Evolutionary conservation across 1,140 invertebrate genomes (phyloP).

Genomic region (Megathymus violae): DNA sequence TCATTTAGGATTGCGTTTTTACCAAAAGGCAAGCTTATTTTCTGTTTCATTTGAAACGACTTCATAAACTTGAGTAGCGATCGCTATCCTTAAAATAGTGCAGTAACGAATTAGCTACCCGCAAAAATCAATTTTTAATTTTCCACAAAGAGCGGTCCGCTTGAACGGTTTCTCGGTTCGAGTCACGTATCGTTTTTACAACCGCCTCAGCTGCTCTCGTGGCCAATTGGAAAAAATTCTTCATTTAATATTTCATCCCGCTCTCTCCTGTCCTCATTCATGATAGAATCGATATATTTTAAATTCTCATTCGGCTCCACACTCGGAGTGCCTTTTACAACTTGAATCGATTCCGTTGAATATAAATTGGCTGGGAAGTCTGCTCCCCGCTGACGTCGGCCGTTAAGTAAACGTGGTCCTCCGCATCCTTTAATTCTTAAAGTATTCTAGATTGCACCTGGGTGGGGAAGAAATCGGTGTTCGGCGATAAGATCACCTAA

Average conservation of each 20-base stretch:
- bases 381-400: conserved; percentile 38
- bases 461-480: background rate
- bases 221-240: conserved; percentile 62
- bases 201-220: conserved; percentile 61
- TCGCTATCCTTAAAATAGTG: conserved; percentile 9
- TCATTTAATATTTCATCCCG: conserved; percentile 71
- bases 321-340: conserved; percentile 61
- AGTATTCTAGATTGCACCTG: background rate
- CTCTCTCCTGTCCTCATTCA: conserved; percentile 48
- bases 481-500: no score
- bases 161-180: conserved; percentile 35
- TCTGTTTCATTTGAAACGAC: background rate
- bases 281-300: conserved; percentile 75
- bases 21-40: conserved; percentile 9
- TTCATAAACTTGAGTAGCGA: conserved; percentile 13
- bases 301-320: conserved; percentile 72
- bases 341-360: conserved; percentile 63
- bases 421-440: background rate
- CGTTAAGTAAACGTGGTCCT: conserved; percentile 10
- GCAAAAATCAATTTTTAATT: conserved; percentile 43
- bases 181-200: conserved; percentile 71
- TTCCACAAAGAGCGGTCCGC: conserved; percentile 34
- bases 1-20: background rate
- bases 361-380: conserved; percentile 59
- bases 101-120: conserved; percentile 26